Base-by-base conservation (phyloP, 2,113 vertebrate species). In the Chaetodon trifascialis region DNA sequence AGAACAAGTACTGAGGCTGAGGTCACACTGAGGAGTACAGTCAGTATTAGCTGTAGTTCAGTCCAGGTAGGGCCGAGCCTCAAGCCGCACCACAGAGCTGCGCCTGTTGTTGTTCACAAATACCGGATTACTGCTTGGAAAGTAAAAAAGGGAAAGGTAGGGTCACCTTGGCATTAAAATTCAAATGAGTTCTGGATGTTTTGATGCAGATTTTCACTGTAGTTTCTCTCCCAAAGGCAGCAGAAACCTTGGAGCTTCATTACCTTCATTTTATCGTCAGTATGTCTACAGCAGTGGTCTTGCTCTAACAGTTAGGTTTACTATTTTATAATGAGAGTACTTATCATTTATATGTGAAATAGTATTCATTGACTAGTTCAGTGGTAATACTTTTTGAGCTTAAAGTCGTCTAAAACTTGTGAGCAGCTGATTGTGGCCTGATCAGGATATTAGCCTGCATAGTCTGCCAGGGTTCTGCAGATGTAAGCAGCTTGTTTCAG, bases 121-220 rank as follows among this genome's bases (percentile, higher is more conserved):
- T 69, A 72, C 30, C 8, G 47, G 62, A 54, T 54, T 38, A 54
- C 47, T 34, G 52, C 60, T 21, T 38, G 16, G 59, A 42, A 49
- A 30, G 14, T 25, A 40, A 52, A 69, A 4, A 58, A 11, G 10
- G 44, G 6, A 8, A 44, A 73, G 88, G 86, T 86, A 86, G 59
- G 89, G 14, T 38, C 40, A 36, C 42, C 42, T 4, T n/a, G 17
- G 9, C 38, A 3, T 14, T 46, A 9, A 38, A 44, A 4, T 9
- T 14, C 4, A 38, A 30, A 44, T 7, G 2, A n/a, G 19, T 2
- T 25, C 16, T 0, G 9, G 7, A 17, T 47, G 56, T 51, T 62
- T 51, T 49, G 8, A 25, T 69, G 55, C 11, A 60, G 7, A 51
- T 0, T 5, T 51, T 3, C 38, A 7, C 38, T n/a, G 11, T 17